Base-by-base conservation (phyloP, 2,888 invertebrate genomes). In the Limnephilus rhombicus region DNA sequence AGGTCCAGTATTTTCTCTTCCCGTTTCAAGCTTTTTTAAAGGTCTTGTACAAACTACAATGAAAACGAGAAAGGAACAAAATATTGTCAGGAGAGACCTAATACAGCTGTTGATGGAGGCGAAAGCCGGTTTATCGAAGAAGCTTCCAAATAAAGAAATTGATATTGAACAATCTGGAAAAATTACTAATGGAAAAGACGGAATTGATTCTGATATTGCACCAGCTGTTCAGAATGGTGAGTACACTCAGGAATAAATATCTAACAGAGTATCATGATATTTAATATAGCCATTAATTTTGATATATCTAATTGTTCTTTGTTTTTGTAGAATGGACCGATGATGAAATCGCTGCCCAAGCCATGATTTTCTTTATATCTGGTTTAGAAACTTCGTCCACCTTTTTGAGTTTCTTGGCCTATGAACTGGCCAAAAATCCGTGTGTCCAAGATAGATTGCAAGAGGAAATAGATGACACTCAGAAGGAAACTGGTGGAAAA, bases 271-370 rank as follows among this genome's bases (percentile, higher is more conserved):
- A 68, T 24, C 24, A 24, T 7, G 7, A 7, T 18, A 15, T 13
- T 49, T n/a, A n/a, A n/a, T n/a, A n/a, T n/a, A n/a, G n/a, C n/a
- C n/a, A n/a, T n/a, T n/a, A n/a, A n/a, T n/a, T n/a, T n/a, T n/a
- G n/a, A n/a, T n/a, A n/a, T n/a, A n/a, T n/a, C n/a, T n/a, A n/a
- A n/a, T n/a, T n/a, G n/a, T n/a, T n/a, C n/a, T n/a, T n/a, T n/a
- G n/a, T n/a, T n/a, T 97, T 93, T 94, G 96, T 0, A 94, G 96
- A 0, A 95, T 97, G 85, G 97, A 97, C 95, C 80, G 97, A 97
- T 95, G 89, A 90, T 18, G 92, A 92, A 80, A 68, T 90, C 31
- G 82, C 92, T 31, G 90, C 92, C 24, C 92, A 92, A 81, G 86
- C 92, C 18, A 80, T 92, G 80, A 85, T 92, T 80, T 92, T 92